Evolutionary conservation across 2,888 invertebrate genomes (phyloP), one percentile per base, ranked within the genome.

Genomic region (Fragum fragum): DNA sequence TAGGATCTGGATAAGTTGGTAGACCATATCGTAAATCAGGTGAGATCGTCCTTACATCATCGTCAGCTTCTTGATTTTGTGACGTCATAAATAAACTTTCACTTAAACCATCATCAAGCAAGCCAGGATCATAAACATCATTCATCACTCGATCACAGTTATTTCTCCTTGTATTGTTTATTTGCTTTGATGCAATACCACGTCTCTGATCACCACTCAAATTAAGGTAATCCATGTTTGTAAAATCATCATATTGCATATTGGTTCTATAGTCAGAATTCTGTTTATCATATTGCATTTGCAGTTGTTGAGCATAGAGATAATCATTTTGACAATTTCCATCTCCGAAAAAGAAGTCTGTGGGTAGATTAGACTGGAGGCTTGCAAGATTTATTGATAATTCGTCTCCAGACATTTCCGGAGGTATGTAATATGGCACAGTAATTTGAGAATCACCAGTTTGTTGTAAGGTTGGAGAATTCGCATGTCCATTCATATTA

Each of bases 271-370:
- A 23, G 29, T 61, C 71, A 23, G 61, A 29, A 29, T 76, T 39
- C 66, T 84, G 81, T 26, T 66, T 63, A 53, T 84, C 73, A 61
- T 36, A 84, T 32, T 74, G 52, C 47, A 57, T 66, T 21, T 85
- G 81, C 26, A 85, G 71, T 53, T 69, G 72, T 36, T 81, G 81
- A 63, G 85, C 85, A 59, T 66, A 69, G n/a, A 79, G 5, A 28
- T 42, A 76, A 52, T 85, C 85, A 61, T 68, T 72, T n/a, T 57
- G 3, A 47, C 16, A 47, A 7, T 70, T 28, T 1, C 83, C 83
- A 28, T 81, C 85, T n/a, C 85, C 85, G 74, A 81, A 85, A 11
- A 85, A 47, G 7, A 77, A 32, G 66, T 61, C 79, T 5, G 85
- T 76, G 18, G 76, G 74, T 3, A 81, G 55, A 74, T 55, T 61